Evolutionary conservation across 37 sponge, comb jelly and placozoan genomes (phyloP).

Genomic region (Spongilla lacustris): DNA sequence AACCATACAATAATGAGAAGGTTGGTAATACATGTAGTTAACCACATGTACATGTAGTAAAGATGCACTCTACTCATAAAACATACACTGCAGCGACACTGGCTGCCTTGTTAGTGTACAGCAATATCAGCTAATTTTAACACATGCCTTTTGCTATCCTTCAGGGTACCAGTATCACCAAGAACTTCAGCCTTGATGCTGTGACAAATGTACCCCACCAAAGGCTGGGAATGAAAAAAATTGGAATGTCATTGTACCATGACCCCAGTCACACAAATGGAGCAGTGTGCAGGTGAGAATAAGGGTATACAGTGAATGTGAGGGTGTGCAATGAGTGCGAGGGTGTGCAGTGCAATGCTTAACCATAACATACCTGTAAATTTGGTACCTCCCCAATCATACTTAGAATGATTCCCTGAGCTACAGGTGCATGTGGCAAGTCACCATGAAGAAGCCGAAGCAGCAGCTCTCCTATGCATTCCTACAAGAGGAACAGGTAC

Average conservation of each 20-base stretch:
- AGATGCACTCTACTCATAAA: no score
- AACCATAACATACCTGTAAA: slow-evolving; percentile 10
- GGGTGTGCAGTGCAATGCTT: no score
- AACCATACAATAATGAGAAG: no score
- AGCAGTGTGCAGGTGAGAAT: no score
- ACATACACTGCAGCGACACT: no score
- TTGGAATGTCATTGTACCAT: not conserved
- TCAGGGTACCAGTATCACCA: not conserved
- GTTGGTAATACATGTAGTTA: no score
- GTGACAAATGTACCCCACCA: not conserved
- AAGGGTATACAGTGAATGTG: no score
- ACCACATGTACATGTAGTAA: no score
- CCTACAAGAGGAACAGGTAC: not conserved
- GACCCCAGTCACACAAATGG: no score
- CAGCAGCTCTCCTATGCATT: slow-evolving; percentile 10
- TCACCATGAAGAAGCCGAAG: not conserved
- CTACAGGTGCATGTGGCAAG: not conserved
- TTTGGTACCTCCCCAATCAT: slow-evolving; percentile 12
- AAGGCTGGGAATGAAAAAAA: not conserved
- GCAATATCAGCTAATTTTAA: not conserved
- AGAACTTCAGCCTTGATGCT: not conserved
- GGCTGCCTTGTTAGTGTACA: not conserved
- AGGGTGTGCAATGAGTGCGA: no score
- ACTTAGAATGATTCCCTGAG: not conserved
- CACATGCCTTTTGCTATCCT: not conserved